phyloP scores from a whole-genome alignment of 2,113 vertebrate species.

The Bambusicola thoracicus region DNA sequence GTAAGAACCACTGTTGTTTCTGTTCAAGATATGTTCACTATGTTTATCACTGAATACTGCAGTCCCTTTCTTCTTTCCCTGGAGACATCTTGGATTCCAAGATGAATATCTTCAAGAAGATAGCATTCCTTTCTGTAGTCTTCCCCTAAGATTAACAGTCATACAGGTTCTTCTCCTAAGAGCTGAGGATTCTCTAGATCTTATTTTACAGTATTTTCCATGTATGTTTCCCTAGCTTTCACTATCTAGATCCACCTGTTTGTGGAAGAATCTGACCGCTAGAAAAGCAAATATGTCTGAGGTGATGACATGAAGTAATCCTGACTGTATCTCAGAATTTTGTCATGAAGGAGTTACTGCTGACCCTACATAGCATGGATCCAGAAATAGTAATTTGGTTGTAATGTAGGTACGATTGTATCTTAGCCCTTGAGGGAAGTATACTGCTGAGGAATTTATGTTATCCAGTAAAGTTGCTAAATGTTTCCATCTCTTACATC shows the following conservation, averaged over 20 bases:
- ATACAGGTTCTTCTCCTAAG: neutral
- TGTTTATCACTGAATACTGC: neutral
- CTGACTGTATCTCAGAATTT: neutral
- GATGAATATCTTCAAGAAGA: slow-evolving; percentile 11
- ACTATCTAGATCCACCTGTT: neutral
- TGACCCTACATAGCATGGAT: neutral
- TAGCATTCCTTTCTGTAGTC: neutral
- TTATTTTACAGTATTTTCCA: neutral
- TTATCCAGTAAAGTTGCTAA: neutral
- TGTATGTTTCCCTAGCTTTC: neutral
- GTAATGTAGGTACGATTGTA: neutral
- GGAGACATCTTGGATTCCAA: slow-evolving; percentile 17
- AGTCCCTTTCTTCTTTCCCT: neutral
- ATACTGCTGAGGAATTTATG: neutral
- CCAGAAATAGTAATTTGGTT: neutral
- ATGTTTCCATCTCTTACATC: neutral
- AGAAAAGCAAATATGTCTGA: neutral
- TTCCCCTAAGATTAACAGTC: neutral
- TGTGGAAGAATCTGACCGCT: neutral
- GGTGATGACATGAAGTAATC: neutral
- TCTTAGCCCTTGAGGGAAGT: neutral
- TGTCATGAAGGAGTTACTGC: neutral
- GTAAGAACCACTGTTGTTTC: neutral
- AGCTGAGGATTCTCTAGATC: neutral
- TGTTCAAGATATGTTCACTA: neutral